Evolutionary conservation across 2,888 invertebrate genomes (phyloP), one percentile per base, ranked within the genome.

Genomic region (Amphipoea oculea): DNA sequence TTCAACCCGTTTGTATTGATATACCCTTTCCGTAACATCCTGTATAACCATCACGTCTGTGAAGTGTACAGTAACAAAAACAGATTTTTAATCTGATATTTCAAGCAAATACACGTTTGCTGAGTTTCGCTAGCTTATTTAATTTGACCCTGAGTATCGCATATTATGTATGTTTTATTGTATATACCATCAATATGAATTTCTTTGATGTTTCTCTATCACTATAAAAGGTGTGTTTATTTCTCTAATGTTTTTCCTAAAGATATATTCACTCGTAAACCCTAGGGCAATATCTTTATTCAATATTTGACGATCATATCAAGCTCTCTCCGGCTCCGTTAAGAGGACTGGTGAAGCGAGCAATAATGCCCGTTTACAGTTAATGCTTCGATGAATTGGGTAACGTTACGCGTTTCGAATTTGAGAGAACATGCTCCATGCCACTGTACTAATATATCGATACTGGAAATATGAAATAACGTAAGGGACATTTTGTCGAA

Each of bases 301-400:
- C 91, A 93, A 94, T 94, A 93, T 94, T 93, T 92, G 93, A 90
- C 88, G 92, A 93, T 94, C 91, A 92, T 93, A 93, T 94, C 91
- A 92, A 86, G 87, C 85, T 85, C 86, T 90, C 74, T 12, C 88
- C 69, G 69, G 89, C 91, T 90, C 90, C 90, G 91, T 91, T 90
- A 92, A 91, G 92, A 92, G 91, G 90, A 88, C 90, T 91, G 91
- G 89, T 90, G 93, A 90, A 92, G 93, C 91, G 94, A 92, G 92
- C 94, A 95, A 94, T 95, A 94, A 94, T 92, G 91, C 93, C 91
- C 90, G 91, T 93, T 95, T 94, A 93, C 94, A 94, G 91, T 95
- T 93, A 94, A 94, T 94, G 94, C 94, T 94, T 85, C 93, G 88
- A 91, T 94, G 93, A 91, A 92, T 94, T 91, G 91, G 91, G 92